phyloP scores from a whole-genome alignment of 2,113 vertebrate species.

The Odocoileus hemionus region DNA sequence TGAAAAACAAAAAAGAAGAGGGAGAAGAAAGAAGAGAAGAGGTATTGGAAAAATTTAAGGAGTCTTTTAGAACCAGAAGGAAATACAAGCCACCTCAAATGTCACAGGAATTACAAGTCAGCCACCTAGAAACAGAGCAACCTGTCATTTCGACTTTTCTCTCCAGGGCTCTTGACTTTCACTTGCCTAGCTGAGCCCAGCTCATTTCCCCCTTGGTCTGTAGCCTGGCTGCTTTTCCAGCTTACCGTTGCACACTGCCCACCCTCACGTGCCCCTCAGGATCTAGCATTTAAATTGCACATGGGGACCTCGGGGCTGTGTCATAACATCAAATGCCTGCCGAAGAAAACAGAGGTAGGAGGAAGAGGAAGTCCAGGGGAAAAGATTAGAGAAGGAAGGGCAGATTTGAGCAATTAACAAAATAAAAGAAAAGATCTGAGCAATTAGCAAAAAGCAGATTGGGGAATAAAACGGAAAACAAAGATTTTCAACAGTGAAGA shows the following conservation, averaged over 20 bases:
- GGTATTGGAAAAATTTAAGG: background rate
- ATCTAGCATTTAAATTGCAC: background rate
- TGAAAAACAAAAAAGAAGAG: background rate
- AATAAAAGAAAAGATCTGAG: background rate
- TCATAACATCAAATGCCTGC: background rate
- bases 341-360: background rate
- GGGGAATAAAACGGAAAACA: background rate
- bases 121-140: background rate
- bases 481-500: background rate
- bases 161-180: background rate
- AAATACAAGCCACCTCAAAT: background rate
- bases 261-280: background rate
- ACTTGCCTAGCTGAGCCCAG: background rate
- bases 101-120: background rate
- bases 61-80: background rate
- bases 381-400: background rate
- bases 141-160: background rate
- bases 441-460: background rate
- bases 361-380: background rate
- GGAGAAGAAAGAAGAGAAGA: background rate
- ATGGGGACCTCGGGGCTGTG: fast-evolving
- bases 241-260: background rate
- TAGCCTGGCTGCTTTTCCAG: background rate
- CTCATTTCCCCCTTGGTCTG: background rate
- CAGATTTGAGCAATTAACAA: background rate